Evolutionary conservation across 1,140 invertebrate species (phyloP), one percentile per base, ranked within the genome.

Genomic region (Saxidomus purpurata): DNA sequence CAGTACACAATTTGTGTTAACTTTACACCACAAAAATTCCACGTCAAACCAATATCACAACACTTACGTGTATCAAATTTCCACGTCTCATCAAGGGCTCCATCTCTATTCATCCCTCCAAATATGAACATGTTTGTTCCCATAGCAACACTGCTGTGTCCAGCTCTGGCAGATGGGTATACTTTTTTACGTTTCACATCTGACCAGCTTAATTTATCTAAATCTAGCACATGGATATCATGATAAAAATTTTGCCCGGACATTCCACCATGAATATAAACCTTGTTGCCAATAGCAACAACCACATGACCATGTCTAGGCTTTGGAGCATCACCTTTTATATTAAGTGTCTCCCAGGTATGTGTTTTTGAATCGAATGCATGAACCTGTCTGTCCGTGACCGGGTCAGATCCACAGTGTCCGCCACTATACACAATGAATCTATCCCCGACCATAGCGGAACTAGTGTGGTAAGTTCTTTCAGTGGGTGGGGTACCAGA

Each of bases 261-360:
- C 95, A 96, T 95, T 38, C 95, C 96, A 40, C 96, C 95, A 91
- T 96, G 95, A 47, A 96, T 71, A 83, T 93, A 95, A 17, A 96
- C 87, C 76, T 94, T 93, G 76, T 93, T 93, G 25, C 92, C 92
- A 63, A 94, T 69, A 17, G 93, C 87, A 82, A 94, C 93, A 91
- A 96, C 93, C 15, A 94, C 77, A 91, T 96, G 96, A 71, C 96
- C 96, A 91, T 96, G 95, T n/a, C 95, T 90, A 3, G 94, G 93
- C 79, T 94, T 93, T 19, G 96, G 95, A 11, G 94, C 87, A 49
- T 95, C 89, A 11, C 96, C 95, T 71, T 92, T 91, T 13, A 94
- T 85, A 38, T 89, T 85, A 19, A 95, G 74, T 8, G 89, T 92
- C 13, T 90, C 86, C 96, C 96, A 96, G 17, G 92, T 67, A 55